Evolutionary conservation across 2,797 vertebrate species (phyloP), one percentile per base, ranked within the genome.

Genomic region (Oreortyx pictus): DNA sequence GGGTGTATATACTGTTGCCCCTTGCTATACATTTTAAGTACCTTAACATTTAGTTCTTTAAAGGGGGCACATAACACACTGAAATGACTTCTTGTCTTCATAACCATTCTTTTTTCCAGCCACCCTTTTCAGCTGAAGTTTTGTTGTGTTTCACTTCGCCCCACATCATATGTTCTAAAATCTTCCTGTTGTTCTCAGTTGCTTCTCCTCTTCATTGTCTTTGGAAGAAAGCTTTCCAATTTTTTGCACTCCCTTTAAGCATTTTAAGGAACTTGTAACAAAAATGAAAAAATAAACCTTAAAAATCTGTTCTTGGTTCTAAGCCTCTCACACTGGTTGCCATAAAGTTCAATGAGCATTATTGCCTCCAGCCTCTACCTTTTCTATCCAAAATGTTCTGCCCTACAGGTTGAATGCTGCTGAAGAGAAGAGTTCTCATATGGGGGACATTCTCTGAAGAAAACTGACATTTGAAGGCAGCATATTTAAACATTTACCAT

Each of bases 251-350:
- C 88, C 67, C 86, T 91, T 89, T 81, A 89, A 92, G 78, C 86
- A 78, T 73, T 93, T 91, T 82, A 91, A 85, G 75, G 75, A 94
- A 93, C 80, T 93, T 94, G 73, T 64, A 89, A 94, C 25, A 2
- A 96, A 96, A 96, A 91, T 88, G 74, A 96, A 96, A 96, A 96
- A 95, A 88, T 88, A 94, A 87, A 93, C 91, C 67, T 92, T 88
- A 92, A 93, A 89, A 95, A 93, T 92, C 82, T 90, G 86, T 75
- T 95, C 92, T 92, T 73, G 80, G 71, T 89, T 87, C 84, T 49
- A 41, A 93, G 86, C 46, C 62, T 87, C 92, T 92, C 18, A 2
- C 50, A 70, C 39, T 87, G 70, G 73, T 89, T 94, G 84, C 88
- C 95, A 88, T 89, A 88, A 93, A 94, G 81, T 92, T 89, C 91